Percentiles rank a stretch among this genome's conserved stretches.
These are phyloP conservation scores for Misgurnus anguillicaudatus DNA, from an alignment of 2,113 vertebrate species.

Conservation along the genomic window DNA sequence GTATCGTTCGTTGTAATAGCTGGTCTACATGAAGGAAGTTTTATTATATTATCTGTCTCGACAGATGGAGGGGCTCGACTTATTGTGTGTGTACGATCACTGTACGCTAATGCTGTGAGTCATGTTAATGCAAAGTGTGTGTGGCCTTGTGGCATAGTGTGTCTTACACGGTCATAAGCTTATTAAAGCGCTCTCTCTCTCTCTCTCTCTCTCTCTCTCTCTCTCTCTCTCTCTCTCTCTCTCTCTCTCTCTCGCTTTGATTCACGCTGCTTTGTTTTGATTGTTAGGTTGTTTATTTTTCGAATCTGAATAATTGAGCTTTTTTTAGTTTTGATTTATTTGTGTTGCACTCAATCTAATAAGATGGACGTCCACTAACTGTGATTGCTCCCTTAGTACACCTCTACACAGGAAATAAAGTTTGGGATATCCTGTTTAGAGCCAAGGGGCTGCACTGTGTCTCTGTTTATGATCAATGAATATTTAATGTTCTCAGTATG, in stretches of 20 bases:
- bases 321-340: conserved; percentile 46
- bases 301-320: conserved; percentile 56
- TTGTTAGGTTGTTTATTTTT: conserved; percentile 60
- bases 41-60: conserved; percentile 23
- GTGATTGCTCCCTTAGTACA: conserved; percentile 79
- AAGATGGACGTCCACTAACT: conserved; percentile 78
- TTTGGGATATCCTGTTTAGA: conserved; percentile 83
- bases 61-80: conserved; percentile 25
- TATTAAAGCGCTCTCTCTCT: conserved; percentile 22
- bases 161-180: conserved; percentile 23
- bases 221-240: neutral
- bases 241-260: conserved; percentile 38
- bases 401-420: conserved; percentile 83
- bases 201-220: conserved; percentile 16
- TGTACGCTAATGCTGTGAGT: conserved; percentile 22
- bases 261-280: conserved; percentile 41
- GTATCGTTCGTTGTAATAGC: conserved; percentile 20
- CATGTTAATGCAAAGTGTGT: conserved; percentile 43
- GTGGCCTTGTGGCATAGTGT: conserved; percentile 33
- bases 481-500: neutral
- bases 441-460: conserved; percentile 36
- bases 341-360: conserved; percentile 72
- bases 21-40: conserved; percentile 29
- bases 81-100: conserved; percentile 4
- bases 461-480: neutral